These are phyloP conservation scores for Sceliomorpha sp. DNA, from an alignment of 2,888 invertebrate species.

Conservation along the genomic window DNA sequence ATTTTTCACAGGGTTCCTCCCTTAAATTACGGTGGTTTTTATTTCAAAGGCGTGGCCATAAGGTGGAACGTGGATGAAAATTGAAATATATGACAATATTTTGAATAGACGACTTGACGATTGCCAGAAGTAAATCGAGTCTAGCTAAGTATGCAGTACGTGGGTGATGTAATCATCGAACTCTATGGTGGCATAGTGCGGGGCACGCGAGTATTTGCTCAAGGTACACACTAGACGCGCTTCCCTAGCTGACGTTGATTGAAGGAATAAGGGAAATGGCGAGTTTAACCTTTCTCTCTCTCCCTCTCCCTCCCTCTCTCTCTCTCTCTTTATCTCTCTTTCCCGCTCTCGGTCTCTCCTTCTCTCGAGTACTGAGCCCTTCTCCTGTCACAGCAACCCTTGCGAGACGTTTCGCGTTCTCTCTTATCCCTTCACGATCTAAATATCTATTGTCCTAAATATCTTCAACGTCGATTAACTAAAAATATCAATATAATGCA, in stretches of 20 bases:
- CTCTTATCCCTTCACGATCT: slow-evolving; percentile 58
- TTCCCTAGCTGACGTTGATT: slow-evolving; percentile 80
- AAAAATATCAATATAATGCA: no score
- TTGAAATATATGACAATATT: slow-evolving; percentile 46
- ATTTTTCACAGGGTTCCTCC: no score
- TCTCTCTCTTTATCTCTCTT: slow-evolving; percentile 41
- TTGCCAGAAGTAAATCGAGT: slow-evolving; percentile 62
- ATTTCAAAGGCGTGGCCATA: slow-evolving; percentile 21
- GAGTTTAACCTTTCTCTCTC: slow-evolving; percentile 62
- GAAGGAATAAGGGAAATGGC: slow-evolving; percentile 80
- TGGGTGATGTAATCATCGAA: slow-evolving; percentile 78
- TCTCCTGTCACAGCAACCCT: slow-evolving; percentile 59
- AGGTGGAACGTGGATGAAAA: slow-evolving; percentile 43
- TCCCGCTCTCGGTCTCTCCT: slow-evolving; percentile 20
- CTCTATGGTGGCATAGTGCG: slow-evolving; percentile 73
- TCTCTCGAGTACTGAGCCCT: slow-evolving; percentile 48
- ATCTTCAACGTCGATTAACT: no score
- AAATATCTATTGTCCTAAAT: no score
- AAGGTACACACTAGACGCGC: slow-evolving; percentile 78
- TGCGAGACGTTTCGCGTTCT: slow-evolving; percentile 64
- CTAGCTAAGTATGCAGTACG: slow-evolving; percentile 67
- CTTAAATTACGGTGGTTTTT: no score
- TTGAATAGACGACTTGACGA: slow-evolving; percentile 65
- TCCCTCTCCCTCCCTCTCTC: slow-evolving; percentile 24
- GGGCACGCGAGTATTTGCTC: slow-evolving; percentile 77